Evolutionary conservation across 2,113 vertebrate genomes (phyloP).

Genomic region (Hyaena hyaena): DNA sequence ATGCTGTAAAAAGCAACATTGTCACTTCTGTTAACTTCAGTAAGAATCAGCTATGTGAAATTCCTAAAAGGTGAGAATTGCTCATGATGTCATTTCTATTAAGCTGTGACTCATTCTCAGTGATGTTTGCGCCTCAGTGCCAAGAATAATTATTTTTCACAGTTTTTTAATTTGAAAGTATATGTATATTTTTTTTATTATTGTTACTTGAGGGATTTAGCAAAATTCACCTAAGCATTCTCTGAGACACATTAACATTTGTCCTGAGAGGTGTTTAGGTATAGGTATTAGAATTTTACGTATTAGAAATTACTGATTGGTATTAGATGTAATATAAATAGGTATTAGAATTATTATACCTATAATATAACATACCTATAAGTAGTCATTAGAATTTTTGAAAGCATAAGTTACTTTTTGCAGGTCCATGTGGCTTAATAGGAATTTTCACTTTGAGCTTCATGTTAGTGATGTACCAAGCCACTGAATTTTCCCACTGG

Average conservation of each 20-base stretch:
- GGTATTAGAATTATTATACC: too few relatives aligned
- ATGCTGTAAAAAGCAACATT: slow-evolving; percentile 83
- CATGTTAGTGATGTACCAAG: not conserved
- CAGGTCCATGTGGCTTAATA: not conserved
- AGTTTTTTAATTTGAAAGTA: not conserved
- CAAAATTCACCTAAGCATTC: slow-evolving; percentile 8
- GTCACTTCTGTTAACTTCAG: slow-evolving; percentile 92
- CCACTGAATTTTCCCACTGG: not conserved
- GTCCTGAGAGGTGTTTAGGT: not conserved
- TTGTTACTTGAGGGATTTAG: not conserved
- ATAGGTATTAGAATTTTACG: too few relatives aligned
- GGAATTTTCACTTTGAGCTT: not conserved
- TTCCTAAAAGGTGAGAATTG: slow-evolving; percentile 90
- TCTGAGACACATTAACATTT: not conserved
- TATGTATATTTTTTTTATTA: not conserved
- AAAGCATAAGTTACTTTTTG: not conserved
- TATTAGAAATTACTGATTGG: too few relatives aligned
- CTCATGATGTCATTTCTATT: not conserved
- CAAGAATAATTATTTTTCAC: not conserved
- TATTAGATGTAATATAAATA: too few relatives aligned
- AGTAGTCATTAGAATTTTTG: slow-evolving; percentile 1
- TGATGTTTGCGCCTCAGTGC: not conserved
- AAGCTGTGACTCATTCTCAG: not conserved
- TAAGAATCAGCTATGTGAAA: slow-evolving; percentile 92
- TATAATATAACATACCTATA: too few relatives aligned